Evolutionary conservation across 2,797 vertebrate genomes (phyloP).

Genomic region (Rhyacichthys aspro): DNA sequence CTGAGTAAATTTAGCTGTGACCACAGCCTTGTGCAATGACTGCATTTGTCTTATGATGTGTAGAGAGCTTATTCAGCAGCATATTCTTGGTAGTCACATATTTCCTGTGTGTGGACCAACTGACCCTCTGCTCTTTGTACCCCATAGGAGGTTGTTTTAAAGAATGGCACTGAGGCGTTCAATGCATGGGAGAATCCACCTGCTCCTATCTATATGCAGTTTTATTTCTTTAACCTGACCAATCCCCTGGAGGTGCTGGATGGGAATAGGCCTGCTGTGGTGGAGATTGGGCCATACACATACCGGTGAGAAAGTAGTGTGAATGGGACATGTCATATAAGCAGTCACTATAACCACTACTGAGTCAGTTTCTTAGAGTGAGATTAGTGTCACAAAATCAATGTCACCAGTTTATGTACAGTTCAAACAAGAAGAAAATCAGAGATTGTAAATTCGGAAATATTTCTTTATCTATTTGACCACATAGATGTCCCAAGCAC

Average conservation of each 20-base stretch:
- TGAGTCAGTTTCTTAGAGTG: no score
- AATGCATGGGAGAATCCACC: conserved; percentile 89
- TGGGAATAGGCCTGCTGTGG: conserved; percentile 85
- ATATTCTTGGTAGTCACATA: conserved; percentile 1
- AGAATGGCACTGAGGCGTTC: conserved; percentile 88
- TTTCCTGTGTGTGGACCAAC: not conserved
- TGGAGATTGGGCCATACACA: conserved; percentile 92
- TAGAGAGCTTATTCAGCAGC: conserved; percentile 24
- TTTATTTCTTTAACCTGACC: conserved; percentile 95
- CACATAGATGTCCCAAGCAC: no score
- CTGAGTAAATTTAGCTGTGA: conserved; percentile 8
- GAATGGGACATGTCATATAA: no score
- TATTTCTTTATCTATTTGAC: no score
- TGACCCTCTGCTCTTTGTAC: conserved; percentile 44
- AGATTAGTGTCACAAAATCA: no score
- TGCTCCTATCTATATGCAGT: conserved; percentile 92
- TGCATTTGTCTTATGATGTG: conserved; percentile 26
- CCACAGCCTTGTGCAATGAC: not conserved
- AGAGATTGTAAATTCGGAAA: not conserved
- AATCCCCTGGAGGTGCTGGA: conserved; percentile 89
- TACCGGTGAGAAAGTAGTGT: conserved; percentile 84
- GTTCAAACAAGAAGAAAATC: not conserved
- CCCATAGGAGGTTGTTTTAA: conserved; percentile 85
- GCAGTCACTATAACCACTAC: no score
- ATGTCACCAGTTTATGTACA: no score